A percentile compares a stretch with the other conserved stretches of the same genome.
Conservation (phyloP, 2,888 invertebrate species). For the Fabriciana adippe region DNA sequence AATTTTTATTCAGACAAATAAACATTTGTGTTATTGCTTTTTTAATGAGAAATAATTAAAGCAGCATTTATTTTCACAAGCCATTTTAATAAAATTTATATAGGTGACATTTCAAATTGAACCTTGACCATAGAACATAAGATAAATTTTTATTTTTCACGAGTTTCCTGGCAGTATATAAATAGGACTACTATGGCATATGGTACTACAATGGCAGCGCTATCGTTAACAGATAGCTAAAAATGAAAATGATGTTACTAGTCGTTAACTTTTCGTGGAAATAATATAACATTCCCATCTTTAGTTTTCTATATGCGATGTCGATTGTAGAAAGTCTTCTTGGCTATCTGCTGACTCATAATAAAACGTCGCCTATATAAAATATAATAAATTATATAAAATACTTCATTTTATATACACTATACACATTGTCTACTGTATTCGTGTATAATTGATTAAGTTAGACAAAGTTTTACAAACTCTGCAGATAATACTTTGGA, state of each 20-base stretch:
- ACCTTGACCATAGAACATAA: background rate
- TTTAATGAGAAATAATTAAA: conserved; percentile 10
- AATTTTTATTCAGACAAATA: background rate
- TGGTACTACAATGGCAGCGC: too few species aligned
- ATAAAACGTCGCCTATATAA: background rate
- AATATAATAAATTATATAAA: conserved; percentile 18
- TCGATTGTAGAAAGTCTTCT: too few species aligned
- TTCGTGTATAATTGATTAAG: conserved; percentile 24
- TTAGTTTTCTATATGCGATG: too few species aligned
- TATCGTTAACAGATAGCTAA: too few species aligned
- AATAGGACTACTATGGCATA: too few species aligned
- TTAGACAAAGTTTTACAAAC: conserved; percentile 43
- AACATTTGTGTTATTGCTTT: background rate
- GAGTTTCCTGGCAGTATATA: background rate
- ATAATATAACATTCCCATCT: too few species aligned
- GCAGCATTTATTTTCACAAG: background rate
- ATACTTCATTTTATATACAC: conserved; percentile 26
- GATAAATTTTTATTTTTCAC: background rate
- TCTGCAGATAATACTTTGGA: conserved; percentile 47
- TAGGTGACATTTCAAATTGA: conserved; percentile 4
- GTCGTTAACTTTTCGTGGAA: too few species aligned
- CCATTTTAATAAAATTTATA: conserved; percentile 5
- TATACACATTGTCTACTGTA: conserved; percentile 20
- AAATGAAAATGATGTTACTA: too few species aligned
- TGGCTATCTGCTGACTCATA: background rate